These are phyloP conservation scores for Oncorhynchus kisutch DNA, from an alignment of 2,113 vertebrate species.

Conservation along the genomic window DNA sequence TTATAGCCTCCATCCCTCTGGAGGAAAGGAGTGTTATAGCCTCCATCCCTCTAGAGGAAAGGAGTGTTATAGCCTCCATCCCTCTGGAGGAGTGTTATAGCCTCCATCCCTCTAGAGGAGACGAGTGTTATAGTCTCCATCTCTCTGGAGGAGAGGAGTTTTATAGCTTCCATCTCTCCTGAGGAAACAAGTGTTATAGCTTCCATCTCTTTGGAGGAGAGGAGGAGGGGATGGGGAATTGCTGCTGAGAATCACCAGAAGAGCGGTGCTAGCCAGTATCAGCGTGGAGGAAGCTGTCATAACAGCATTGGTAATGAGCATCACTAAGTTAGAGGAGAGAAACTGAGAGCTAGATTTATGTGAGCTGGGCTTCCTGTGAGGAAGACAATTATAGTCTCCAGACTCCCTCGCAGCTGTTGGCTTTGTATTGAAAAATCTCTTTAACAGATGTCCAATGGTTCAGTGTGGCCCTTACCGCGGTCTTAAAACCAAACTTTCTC, in stretches of 20 bases:
- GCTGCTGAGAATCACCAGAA: constrained; percentile 39
- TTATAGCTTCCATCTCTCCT: too few relatives aligned
- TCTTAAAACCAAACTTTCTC: too few relatives aligned
- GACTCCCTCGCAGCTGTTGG: constrained; percentile 1
- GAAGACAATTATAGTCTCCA: constrained; percentile 25
- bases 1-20: too few relatives aligned
- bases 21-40: too few relatives aligned
- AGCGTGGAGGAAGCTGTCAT: constrained; percentile 54
- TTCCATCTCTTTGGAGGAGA: too few relatives aligned
- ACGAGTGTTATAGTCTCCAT: too few relatives aligned
- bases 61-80: too few relatives aligned
- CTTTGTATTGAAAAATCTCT: neutral
- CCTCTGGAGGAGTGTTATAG: too few relatives aligned
- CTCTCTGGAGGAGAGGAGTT: neutral
- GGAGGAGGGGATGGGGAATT: constrained; percentile 22
- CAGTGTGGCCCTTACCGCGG: constrained; percentile 1
- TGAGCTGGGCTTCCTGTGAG: constrained; percentile 16
- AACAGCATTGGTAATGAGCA: constrained; percentile 61
- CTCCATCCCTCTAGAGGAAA: too few relatives aligned
- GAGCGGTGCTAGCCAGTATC: constrained; percentile 33
- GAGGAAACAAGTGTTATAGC: too few relatives aligned
- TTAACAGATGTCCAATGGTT: constrained; percentile 21
- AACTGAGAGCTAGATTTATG: constrained; percentile 32
- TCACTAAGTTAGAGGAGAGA: constrained; percentile 34
- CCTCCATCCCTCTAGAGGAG: too few relatives aligned